Base-by-base conservation (phyloP, 2,113 vertebrate genomes). In the Archocentrus centrarchus region DNA sequence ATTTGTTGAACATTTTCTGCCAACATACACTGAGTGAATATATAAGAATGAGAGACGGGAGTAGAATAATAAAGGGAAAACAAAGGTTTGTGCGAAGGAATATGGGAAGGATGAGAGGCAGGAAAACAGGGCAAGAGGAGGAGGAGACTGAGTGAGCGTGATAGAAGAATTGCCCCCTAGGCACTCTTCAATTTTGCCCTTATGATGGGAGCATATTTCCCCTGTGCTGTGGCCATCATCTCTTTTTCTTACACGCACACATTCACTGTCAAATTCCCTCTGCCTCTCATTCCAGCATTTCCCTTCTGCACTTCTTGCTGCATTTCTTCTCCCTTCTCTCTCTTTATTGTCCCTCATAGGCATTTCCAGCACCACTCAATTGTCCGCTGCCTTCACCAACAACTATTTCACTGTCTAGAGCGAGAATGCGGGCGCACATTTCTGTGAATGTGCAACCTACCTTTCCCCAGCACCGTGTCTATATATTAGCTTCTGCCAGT, bases 171-270 rank as follows among this genome's bases (percentile, higher is more conserved):
- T 89, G 79, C 85, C 89, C 91, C 81, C 86, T 15, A 88, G 91
- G 89, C 91, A 70, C 88, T 91, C 83, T 89, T 93, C 82, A 90
- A 91, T 90, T 89, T 88, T 93, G 80, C 89, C 91, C 89, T 86
- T 64, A 92, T 90, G 93, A 93, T 90, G 81, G 88, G 80, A 90
- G 62, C 83, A 92, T 90, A 95, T 93, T 93, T 93, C 90, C 92
- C 92, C 80, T 81, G 92, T 91, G 91, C 73, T 90, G 90, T 44
- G 82, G 81, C 91, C 83, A 88, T 87, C 92, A 85, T 88, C 83
- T 63, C 80, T 78, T 55, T 85, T 75, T 75, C 63, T 57, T 85
- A 13, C 81, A n/a, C 83, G 63, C 64, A 76, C 89, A 55, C 77
- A 84, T 62, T 77, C 17, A 1, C 59, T 79, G 20, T 78, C 10